A percentile compares a stretch with the other conserved stretches of the same genome.
Evolutionary conservation across 2,888 invertebrate genomes (phyloP).

Genomic region (Trichogramma dendrolimi): DNA sequence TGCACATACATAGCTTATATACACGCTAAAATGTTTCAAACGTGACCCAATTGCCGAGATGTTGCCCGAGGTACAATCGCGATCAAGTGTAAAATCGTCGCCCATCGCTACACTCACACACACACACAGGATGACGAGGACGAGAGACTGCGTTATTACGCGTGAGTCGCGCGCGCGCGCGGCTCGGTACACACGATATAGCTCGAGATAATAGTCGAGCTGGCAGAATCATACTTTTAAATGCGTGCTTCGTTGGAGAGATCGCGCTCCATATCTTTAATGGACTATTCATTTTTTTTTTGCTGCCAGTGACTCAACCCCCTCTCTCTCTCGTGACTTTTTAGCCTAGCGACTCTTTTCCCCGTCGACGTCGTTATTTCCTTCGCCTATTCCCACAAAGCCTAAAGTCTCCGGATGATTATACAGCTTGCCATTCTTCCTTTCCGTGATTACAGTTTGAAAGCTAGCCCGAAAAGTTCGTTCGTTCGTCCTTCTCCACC

Average conservation of each 20-base stretch:
- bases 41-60: no score
- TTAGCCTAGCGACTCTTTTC: background rate
- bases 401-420: no score
- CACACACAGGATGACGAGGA: no score
- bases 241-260: background rate
- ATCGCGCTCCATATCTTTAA: conserved; percentile 10
- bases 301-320: conserved; percentile 2
- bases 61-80: no score
- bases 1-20: no score
- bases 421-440: background rate
- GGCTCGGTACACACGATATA: no score
- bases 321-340: background rate
- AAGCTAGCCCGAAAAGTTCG: background rate
- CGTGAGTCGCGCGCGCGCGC: no score
- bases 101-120: no score
- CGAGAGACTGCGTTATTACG: no score
- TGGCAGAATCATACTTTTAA: conserved; percentile 11
- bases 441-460: conserved; percentile 9
- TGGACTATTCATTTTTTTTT: conserved; percentile 2
- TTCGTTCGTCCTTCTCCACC: no score
- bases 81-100: no score
- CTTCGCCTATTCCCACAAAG: background rate
- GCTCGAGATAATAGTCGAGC: background rate
- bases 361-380: background rate
- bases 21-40: no score